phyloP scores from a whole-genome alignment of 2,797 vertebrate genomes.

The Amphiprion clarkii region DNA sequence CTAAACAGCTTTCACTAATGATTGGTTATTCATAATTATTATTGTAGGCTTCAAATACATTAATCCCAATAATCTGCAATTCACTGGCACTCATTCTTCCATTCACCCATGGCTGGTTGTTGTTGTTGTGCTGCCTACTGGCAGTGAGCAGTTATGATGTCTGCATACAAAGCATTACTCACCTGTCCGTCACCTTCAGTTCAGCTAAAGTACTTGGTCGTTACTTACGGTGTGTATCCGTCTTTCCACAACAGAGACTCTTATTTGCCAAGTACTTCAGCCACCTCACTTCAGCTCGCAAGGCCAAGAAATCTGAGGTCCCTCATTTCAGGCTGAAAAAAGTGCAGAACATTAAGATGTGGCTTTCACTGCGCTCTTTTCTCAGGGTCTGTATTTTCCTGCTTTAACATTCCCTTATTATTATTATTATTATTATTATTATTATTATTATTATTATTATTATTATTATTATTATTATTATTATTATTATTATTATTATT shows the following conservation, averaged over 20 bases:
- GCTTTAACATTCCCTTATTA: not conserved
- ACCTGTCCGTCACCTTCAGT: not conserved
- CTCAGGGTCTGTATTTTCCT: conserved; percentile 87
- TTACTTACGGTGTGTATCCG: not conserved
- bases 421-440: too few species aligned
- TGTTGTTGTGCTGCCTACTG: too few species aligned
- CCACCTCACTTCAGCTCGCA: conserved; percentile 97
- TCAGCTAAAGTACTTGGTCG: not conserved
- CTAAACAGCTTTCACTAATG: too few species aligned
- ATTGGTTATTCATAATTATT: too few species aligned
- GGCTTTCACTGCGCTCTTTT: conserved; percentile 96
- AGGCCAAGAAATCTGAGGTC: conserved; percentile 97
- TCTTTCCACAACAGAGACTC: conserved; percentile 87
- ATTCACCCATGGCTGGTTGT: not conserved
- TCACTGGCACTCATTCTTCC: not conserved
- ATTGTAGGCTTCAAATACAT: too few species aligned
- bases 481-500: too few species aligned
- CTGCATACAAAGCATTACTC: not conserved
- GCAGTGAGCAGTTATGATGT: not conserved
- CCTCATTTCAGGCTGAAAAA: conserved; percentile 99
- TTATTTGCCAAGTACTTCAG: conserved; percentile 98
- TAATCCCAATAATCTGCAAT: too few species aligned
- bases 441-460: not conserved
- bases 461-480: too few species aligned
- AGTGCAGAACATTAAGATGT: conserved; percentile 99